Evolutionary conservation across 2,797 vertebrate genomes (phyloP).

Genomic region (Pseudochirops cupreus): DNA sequence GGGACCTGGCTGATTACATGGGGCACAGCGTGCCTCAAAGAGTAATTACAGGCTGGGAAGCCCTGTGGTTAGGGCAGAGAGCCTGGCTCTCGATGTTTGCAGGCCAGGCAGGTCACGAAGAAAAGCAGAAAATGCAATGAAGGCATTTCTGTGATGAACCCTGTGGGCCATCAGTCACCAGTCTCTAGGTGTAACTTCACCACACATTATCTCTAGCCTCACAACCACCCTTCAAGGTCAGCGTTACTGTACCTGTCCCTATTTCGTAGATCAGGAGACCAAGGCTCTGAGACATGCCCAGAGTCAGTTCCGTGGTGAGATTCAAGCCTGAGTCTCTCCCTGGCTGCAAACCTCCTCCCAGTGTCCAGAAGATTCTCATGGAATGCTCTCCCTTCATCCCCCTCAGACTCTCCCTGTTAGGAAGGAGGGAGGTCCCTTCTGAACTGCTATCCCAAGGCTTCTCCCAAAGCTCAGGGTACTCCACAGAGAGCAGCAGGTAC

Average conservation of each 20-base stretch:
- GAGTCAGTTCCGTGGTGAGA: neutral
- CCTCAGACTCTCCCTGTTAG: too few relatives aligned
- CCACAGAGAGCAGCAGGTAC: neutral
- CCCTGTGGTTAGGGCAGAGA: neutral
- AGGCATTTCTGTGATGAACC: neutral
- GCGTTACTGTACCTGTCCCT: neutral
- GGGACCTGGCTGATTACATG: neutral
- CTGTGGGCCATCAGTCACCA: neutral
- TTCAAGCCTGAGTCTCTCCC: neutral
- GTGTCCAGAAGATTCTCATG: neutral
- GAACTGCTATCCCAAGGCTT: too few relatives aligned
- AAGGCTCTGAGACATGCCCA: neutral
- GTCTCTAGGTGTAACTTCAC: neutral
- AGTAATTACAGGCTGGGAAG: neutral
- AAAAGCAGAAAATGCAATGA: neutral
- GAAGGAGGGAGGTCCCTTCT: too few relatives aligned
- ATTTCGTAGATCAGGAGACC: neutral
- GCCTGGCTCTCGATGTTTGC: neutral
- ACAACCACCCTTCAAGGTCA: neutral
- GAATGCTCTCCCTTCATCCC: neutral
- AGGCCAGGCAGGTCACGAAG: neutral
- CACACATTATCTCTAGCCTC: neutral
- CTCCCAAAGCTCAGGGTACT: too few relatives aligned
- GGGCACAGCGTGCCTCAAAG: neutral
- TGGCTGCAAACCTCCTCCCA: neutral